Evolutionary conservation across 2,113 vertebrate genomes (phyloP).

Genomic region (Neogobius melanostomus): DNA sequence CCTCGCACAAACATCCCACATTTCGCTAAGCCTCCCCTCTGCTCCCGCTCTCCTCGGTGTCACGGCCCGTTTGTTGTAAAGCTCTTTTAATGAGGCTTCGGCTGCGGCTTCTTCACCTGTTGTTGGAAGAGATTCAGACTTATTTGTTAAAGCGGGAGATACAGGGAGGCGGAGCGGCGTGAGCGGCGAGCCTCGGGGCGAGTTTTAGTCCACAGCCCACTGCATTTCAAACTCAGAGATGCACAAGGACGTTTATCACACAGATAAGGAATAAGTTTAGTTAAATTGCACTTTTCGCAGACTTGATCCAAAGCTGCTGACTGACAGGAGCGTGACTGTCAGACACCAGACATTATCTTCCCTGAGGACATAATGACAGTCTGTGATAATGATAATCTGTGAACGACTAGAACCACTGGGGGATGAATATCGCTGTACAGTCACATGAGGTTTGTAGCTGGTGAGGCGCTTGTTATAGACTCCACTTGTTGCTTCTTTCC

Average conservation of each 20-base stretch:
- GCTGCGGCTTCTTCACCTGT: constrained; percentile 49
- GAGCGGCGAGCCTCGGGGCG: constrained; percentile 23
- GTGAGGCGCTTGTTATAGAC: too few species aligned
- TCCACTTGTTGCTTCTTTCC: too few species aligned
- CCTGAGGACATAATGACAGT: too few species aligned
- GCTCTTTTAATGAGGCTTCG: constrained; percentile 56
- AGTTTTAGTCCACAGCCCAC: constrained; percentile 33
- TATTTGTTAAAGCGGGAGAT: constrained; percentile 4
- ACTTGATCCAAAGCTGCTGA: too few species aligned
- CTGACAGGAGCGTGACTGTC: too few species aligned
- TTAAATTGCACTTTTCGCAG: too few species aligned
- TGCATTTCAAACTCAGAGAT: constrained; percentile 27
- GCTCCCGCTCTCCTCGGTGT: constrained; percentile 6
- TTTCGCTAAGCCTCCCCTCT: constrained; percentile 20
- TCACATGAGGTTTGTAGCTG: too few species aligned
- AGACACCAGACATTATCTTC: too few species aligned
- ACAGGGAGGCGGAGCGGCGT: constrained; percentile 19
- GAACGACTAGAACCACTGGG: too few species aligned
- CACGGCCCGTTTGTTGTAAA: constrained; percentile 35
- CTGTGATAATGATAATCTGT: too few species aligned
- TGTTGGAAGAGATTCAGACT: constrained; percentile 17
- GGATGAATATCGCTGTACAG: too few species aligned
- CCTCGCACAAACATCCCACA: constrained; percentile 25
- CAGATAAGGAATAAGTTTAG: constrained; percentile 35
- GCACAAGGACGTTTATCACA: constrained; percentile 37